A percentile compares a stretch with the other conserved stretches of the same genome.
These are phyloP conservation scores for Apoda limacodes DNA, from an alignment of 2,888 invertebrate genomes.

Conservation along the genomic window DNA sequence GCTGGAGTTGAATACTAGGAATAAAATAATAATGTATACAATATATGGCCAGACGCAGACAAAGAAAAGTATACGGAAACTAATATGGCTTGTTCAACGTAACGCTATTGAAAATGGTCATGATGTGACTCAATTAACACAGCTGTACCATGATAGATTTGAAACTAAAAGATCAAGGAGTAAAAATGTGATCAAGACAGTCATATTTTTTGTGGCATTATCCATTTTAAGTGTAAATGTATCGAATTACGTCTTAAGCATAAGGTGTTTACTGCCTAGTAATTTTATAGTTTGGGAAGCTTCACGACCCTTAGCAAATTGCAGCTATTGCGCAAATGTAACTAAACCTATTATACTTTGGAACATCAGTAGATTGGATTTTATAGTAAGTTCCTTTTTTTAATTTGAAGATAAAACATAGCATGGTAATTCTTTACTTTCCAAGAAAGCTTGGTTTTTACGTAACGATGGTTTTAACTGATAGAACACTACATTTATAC, in stretches of 20 bases:
- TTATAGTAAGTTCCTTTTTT: slow-evolving; percentile 52
- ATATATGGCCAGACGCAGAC: slow-evolving; percentile 18
- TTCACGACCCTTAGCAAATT: slow-evolving; percentile 84
- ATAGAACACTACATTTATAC: too few species aligned
- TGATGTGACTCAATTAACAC: slow-evolving; percentile 26
- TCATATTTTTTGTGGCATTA: slow-evolving; percentile 29
- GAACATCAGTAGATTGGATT: slow-evolving; percentile 77
- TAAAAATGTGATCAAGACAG: slow-evolving; percentile 27
- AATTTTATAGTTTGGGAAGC: slow-evolving; percentile 91
- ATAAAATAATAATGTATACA: too few species aligned
- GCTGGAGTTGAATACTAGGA: background rate
- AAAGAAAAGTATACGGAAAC: slow-evolving; percentile 22
- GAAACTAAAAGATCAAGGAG: slow-evolving; percentile 26
- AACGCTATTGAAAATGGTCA: slow-evolving; percentile 39
- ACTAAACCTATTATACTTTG: slow-evolving; percentile 74
- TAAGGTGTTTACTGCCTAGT: slow-evolving; percentile 83
- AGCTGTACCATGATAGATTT: slow-evolving; percentile 30
- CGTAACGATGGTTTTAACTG: too few species aligned
- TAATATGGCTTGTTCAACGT: slow-evolving; percentile 33
- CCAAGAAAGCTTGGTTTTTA: too few species aligned
- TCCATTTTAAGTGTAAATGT: slow-evolving; percentile 28
- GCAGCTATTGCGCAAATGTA: slow-evolving; percentile 80
- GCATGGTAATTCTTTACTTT: too few species aligned
- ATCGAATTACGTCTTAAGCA: slow-evolving; percentile 54
- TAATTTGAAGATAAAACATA: background rate